These are phyloP conservation scores for Amblyornis subalaris DNA, from an alignment of 2,113 vertebrate genomes.

Conservation along the genomic window DNA sequence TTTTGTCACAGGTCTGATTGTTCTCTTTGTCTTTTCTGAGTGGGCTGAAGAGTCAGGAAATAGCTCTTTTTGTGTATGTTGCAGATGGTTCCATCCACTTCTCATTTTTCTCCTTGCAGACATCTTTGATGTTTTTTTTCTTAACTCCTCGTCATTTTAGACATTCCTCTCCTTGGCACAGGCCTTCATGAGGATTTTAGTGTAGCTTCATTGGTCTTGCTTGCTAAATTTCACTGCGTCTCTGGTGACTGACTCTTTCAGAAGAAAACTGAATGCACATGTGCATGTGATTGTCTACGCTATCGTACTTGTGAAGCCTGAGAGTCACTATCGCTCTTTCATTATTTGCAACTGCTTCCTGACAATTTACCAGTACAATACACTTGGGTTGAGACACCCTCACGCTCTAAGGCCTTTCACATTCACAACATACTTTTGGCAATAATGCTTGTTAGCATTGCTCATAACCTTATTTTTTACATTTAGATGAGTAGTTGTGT, in stretches of 20 bases:
- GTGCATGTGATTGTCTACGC: fast-evolving
- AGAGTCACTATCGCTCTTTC: not conserved
- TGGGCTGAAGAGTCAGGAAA: not conserved
- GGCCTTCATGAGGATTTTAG: not conserved
- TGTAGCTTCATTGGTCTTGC: not conserved
- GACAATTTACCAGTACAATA: not conserved
- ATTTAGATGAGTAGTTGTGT: not conserved
- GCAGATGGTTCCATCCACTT: not conserved
- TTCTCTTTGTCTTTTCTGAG: not conserved
- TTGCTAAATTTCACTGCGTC: not conserved
- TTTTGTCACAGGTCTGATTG: not conserved
- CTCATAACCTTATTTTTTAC: not conserved
- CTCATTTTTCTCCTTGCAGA: not conserved
- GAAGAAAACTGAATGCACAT: not conserved
- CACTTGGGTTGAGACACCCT: not conserved
- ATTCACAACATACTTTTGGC: not conserved
- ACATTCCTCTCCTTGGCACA: not conserved
- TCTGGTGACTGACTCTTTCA: not conserved
- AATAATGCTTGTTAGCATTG: not conserved
- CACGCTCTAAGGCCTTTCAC: not conserved
- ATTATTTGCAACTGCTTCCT: not conserved
- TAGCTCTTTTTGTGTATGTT: not conserved
- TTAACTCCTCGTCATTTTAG: not conserved
- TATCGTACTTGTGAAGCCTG: not conserved
- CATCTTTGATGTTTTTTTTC: not conserved